These are phyloP conservation scores for Corapipo altera DNA, from an alignment of 2,113 vertebrate species.

Conservation along the genomic window DNA sequence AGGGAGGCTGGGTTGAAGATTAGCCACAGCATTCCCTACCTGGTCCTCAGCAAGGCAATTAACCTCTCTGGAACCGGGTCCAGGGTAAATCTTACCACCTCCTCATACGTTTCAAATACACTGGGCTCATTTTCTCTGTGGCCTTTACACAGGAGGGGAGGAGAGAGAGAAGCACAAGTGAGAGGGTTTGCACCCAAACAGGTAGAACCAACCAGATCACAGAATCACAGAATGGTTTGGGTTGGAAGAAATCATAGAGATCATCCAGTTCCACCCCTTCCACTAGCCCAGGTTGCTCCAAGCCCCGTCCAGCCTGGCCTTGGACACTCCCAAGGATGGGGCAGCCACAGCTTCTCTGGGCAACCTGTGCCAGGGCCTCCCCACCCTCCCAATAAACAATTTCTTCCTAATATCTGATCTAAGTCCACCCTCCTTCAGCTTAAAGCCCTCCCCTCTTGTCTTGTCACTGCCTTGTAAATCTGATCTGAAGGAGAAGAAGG, in stretches of 20 bases:
- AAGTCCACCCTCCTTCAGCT: background rate
- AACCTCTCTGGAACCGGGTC: background rate
- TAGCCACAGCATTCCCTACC: background rate
- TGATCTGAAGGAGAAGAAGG: background rate
- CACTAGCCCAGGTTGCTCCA: accelerated
- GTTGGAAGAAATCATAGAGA: background rate
- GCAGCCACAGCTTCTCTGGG: background rate
- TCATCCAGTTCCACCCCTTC: background rate
- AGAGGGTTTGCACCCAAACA: background rate
- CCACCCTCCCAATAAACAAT: background rate
- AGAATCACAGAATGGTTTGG: background rate
- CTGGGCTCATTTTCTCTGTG: background rate
- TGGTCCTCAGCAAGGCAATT: background rate
- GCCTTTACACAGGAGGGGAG: background rate
- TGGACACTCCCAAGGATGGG: background rate
- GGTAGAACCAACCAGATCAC: background rate
- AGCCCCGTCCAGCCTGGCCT: background rate
- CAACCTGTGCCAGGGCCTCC: background rate
- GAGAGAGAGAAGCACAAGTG: accelerated
- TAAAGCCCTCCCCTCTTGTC: background rate
- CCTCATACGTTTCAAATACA: accelerated
- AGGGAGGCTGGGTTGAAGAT: background rate
- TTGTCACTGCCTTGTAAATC: background rate
- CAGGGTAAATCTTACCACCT: background rate
- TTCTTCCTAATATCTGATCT: background rate